These are phyloP conservation scores for Alethe castanea DNA, from an alignment of 2,113 vertebrate genomes.

Conservation along the genomic window DNA sequence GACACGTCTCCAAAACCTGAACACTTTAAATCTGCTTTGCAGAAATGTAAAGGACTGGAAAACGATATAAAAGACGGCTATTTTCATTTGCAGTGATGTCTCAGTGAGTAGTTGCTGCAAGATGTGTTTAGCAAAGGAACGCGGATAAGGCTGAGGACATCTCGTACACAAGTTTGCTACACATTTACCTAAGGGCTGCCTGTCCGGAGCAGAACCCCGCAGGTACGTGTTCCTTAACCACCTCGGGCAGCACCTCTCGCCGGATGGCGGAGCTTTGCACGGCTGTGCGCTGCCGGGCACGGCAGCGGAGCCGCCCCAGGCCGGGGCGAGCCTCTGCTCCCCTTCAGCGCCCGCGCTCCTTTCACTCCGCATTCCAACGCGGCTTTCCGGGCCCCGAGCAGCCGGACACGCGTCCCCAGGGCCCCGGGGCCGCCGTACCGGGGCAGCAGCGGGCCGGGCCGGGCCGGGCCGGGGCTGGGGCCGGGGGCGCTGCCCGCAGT, in stretches of 20 bases:
- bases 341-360: neutral
- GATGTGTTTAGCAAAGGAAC: accelerated
- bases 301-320: neutral
- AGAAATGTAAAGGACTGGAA: neutral
- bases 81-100: accelerated
- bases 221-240: neutral
- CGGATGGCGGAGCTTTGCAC: neutral
- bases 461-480: too few relatives aligned
- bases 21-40: neutral
- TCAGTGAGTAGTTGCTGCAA: neutral
- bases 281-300: neutral
- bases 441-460: neutral
- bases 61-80: accelerated
- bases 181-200: accelerated
- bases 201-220: neutral
- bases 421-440: too few relatives aligned
- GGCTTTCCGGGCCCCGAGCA: neutral
- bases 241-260: neutral
- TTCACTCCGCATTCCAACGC: neutral
- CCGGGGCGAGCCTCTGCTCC: neutral
- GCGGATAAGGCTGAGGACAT: accelerated
- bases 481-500: neutral
- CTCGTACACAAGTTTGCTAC: neutral
- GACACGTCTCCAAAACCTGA: neutral
- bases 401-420: neutral